Conservation (phyloP, 2,797 vertebrate genomes). For the Ctenopoma kingsleyae region DNA sequence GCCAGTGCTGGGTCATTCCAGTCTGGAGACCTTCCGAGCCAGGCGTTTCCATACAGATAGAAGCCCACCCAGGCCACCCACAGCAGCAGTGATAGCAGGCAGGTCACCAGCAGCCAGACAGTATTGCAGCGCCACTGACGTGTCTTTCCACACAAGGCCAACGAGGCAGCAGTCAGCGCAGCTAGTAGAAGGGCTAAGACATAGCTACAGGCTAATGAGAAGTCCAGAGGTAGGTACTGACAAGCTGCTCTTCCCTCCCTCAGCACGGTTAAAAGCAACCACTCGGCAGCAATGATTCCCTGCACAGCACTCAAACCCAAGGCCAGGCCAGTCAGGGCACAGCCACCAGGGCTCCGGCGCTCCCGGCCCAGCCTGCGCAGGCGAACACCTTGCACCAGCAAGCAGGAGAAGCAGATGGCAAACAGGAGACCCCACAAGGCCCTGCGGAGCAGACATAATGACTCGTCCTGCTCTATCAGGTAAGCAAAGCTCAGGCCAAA, state of each 20-base stretch:
- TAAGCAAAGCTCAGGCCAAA: constrained; percentile 95
- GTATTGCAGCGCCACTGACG: constrained; percentile 93
- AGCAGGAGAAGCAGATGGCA: constrained; percentile 93
- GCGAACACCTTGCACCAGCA: constrained; percentile 92
- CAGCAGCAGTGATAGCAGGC: constrained; percentile 90
- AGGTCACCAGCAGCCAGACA: constrained; percentile 90
- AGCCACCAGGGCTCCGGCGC: constrained; percentile 90
- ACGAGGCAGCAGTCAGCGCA: constrained; percentile 86
- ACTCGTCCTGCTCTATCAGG: constrained; percentile 92
- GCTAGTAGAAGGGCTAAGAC: constrained; percentile 90
- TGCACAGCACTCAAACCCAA: constrained; percentile 92
- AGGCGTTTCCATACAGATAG: constrained; percentile 92
- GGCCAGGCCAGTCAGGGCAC: constrained; percentile 89
- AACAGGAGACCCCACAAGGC: constrained; percentile 95
- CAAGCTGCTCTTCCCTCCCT: constrained; percentile 91
- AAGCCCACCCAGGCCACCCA: constrained; percentile 97
- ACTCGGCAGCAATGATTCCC: constrained; percentile 95
- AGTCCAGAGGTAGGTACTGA: constrained; percentile 93
- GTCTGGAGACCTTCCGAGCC: constrained; percentile 85
- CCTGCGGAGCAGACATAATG: constrained; percentile 89
- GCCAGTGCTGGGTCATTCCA: constrained; percentile 94
- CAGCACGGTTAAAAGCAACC: constrained; percentile 95
- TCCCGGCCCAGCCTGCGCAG: constrained; percentile 89
- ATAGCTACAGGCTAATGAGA: constrained; percentile 92
- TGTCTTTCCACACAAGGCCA: constrained; percentile 93